Conservation (phyloP, 2,797 vertebrate species). For the Microtus agrestis region DNA sequence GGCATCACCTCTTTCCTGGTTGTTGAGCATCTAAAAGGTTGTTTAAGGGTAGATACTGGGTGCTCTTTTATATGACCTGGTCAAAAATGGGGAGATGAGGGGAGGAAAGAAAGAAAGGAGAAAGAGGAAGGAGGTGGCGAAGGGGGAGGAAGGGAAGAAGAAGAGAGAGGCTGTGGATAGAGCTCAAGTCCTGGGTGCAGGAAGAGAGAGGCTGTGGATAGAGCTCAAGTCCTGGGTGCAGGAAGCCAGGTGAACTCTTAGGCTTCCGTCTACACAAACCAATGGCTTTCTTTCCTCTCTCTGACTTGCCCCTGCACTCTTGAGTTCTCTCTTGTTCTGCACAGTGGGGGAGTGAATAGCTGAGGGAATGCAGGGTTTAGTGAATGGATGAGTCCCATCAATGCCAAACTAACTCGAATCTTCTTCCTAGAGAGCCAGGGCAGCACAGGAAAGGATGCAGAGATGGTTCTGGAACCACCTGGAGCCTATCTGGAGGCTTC, state of each 20-base stretch:
- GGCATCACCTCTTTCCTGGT: background rate
- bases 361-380: slow-evolving; percentile 1
- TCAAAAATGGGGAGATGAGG: background rate
- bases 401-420: background rate
- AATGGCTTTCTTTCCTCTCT: background rate
- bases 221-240: background rate
- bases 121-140: background rate
- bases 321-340: background rate
- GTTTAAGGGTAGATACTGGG: background rate
- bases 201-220: background rate
- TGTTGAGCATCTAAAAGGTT: background rate
- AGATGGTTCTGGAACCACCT: slow-evolving; percentile 53
- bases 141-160: background rate
- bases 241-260: background rate
- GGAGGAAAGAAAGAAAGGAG: background rate
- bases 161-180: background rate
- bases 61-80: background rate
- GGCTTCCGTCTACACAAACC: background rate
- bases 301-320: background rate
- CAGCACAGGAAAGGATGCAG: slow-evolving; percentile 42
- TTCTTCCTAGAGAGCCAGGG: slow-evolving; percentile 54
- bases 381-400: slow-evolving; percentile 28
- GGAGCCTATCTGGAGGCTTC: slow-evolving; percentile 65
- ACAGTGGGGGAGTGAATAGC: background rate
- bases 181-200: background rate